phyloP scores from a whole-genome alignment of 2,888 invertebrate species.

The Apodemia zela region DNA sequence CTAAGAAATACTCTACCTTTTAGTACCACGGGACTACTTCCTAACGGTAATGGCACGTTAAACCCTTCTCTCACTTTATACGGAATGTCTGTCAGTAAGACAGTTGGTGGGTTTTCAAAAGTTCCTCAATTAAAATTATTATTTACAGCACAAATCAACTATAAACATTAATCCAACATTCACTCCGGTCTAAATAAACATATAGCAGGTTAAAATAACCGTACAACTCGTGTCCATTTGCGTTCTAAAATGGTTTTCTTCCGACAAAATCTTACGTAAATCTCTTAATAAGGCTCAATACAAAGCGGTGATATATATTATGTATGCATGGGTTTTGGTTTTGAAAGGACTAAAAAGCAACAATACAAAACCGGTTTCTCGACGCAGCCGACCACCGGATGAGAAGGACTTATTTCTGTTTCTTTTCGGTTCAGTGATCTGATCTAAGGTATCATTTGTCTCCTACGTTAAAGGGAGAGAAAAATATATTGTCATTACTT shows the following conservation, averaged over 20 bases:
- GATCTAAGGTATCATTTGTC: slow-evolving; percentile 51
- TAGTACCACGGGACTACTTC: too few species aligned
- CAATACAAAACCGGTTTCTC: slow-evolving; percentile 63
- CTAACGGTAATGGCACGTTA: too few species aligned
- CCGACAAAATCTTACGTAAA: slow-evolving; percentile 34
- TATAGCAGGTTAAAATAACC: background rate
- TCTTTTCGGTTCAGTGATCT: slow-evolving; percentile 74
- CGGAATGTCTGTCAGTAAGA: too few species aligned
- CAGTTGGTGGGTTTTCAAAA: too few species aligned
- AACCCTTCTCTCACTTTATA: too few species aligned
- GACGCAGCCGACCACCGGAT: slow-evolving; percentile 50
- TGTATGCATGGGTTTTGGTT: slow-evolving; percentile 68
- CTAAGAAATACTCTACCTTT: too few species aligned
- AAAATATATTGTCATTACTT: slow-evolving; percentile 26
- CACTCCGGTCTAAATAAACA: background rate
- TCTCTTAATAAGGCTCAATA: slow-evolving; percentile 49
- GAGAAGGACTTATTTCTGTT: slow-evolving; percentile 62
- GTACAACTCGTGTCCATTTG: background rate
- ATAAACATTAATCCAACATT: too few species aligned
- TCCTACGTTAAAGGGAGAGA: slow-evolving; percentile 44
- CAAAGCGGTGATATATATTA: slow-evolving; percentile 47
- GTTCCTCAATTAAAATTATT: too few species aligned
- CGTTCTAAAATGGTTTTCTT: background rate
- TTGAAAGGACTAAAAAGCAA: slow-evolving; percentile 61
- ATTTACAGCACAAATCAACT: too few species aligned